phyloP scores from a whole-genome alignment of 1,140 invertebrate species.

The Ephestia elutella region DNA sequence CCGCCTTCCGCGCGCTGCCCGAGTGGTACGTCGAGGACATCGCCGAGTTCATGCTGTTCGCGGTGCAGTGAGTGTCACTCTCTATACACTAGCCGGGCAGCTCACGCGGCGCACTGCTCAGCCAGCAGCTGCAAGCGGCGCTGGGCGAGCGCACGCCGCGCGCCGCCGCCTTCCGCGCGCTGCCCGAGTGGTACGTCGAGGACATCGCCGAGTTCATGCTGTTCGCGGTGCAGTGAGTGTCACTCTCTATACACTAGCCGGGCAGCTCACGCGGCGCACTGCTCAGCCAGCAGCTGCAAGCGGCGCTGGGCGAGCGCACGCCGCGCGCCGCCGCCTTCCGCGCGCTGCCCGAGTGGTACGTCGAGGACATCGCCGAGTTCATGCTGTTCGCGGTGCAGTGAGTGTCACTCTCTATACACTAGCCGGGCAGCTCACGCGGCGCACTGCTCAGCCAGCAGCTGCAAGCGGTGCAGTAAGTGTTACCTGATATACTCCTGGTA shows the following conservation, averaged over 20 bases:
- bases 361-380: constrained; percentile 97
- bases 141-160: constrained; percentile 35
- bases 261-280: constrained; percentile 86
- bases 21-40: constrained; percentile 98
- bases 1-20: constrained; percentile 91
- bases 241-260: constrained; percentile 34
- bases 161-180: constrained; percentile 88
- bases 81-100: constrained; percentile 67
- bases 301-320: constrained; percentile 36
- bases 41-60: constrained; percentile 94
- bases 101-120: constrained; percentile 86
- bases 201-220: constrained; percentile 96
- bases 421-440: constrained; percentile 83
- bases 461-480: constrained; percentile 89
- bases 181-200: constrained; percentile 97
- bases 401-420: constrained; percentile 68
- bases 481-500: neutral
- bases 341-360: constrained; percentile 95
- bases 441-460: constrained; percentile 83
- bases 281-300: constrained; percentile 79
- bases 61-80: constrained; percentile 87
- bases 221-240: constrained; percentile 92
- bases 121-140: constrained; percentile 77
- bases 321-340: constrained; percentile 84
- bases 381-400: constrained; percentile 94